Percentiles rank a stretch among this genome's conserved stretches.
Evolutionary conservation across 2,888 invertebrate species (phyloP).

Genomic region (Megastigmus dorsalis): DNA sequence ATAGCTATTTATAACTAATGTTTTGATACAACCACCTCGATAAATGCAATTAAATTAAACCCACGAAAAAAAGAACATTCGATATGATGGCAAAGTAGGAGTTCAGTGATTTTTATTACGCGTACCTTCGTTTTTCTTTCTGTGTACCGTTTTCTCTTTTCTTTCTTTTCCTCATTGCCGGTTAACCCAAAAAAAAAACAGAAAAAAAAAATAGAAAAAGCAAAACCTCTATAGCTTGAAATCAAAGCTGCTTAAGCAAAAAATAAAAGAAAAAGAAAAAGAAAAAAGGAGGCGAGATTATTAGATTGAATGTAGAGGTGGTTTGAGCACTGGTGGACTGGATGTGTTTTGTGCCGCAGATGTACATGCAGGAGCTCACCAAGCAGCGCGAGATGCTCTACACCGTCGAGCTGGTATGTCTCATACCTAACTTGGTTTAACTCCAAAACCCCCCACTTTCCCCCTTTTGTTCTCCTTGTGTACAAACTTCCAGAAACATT

Average conservation of each 20-base stretch:
- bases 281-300: no score
- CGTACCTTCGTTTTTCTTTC: not conserved
- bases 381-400: slow-evolving; percentile 89
- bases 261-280: no score
- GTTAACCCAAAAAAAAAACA: slow-evolving; percentile 5
- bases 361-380: slow-evolving; percentile 92
- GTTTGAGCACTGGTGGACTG: slow-evolving; percentile 66
- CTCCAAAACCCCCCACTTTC: slow-evolving; percentile 1
- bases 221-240: no score
- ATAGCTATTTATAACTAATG: no score
- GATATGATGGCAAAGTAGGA: slow-evolving; percentile 28
- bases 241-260: slow-evolving; percentile 27
- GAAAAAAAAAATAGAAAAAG: slow-evolving; percentile 9
- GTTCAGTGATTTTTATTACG: not conserved
- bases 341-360: slow-evolving; percentile 79
- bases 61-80: slow-evolving; percentile 1
- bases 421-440: slow-evolving; percentile 70
- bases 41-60: no score
- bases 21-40: no score
- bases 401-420: slow-evolving; percentile 88
- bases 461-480: not conserved
- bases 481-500: no score
- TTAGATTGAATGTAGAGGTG: slow-evolving; percentile 45
- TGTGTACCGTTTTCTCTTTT: slow-evolving; percentile 14
- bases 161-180: slow-evolving; percentile 9